Conservation (phyloP, 2,113 vertebrate species). For the Forbesichthys papilliferus region DNA sequence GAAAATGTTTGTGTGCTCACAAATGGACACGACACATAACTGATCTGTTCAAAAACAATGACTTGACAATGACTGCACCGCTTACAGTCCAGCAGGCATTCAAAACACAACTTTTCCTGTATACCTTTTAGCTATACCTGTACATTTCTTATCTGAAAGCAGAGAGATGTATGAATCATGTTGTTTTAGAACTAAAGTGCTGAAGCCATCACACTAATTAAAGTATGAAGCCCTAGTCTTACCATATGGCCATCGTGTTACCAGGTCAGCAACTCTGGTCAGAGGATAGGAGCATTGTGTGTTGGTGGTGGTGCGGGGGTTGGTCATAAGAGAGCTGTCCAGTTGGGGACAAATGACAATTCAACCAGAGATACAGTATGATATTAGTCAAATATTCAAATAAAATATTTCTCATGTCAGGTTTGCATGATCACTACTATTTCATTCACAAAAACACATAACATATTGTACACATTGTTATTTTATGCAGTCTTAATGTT, state of each 20-base stretch:
- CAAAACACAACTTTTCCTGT: background rate
- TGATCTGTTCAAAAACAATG: no score
- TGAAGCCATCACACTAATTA: slow-evolving; percentile 54
- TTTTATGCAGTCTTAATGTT: no score
- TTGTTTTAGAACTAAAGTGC: slow-evolving; percentile 39
- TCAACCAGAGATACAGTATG: slow-evolving; percentile 42
- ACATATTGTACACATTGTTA: no score
- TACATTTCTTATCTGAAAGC: background rate
- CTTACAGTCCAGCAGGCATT: no score
- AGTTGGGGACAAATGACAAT: slow-evolving; percentile 55
- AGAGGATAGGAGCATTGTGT: slow-evolving; percentile 24
- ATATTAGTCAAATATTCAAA: slow-evolving; percentile 22
- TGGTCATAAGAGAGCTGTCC: slow-evolving; percentile 23
- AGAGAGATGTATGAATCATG: slow-evolving; percentile 5
- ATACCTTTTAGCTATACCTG: background rate
- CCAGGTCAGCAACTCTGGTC: slow-evolving; percentile 62
- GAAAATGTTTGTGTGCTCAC: slow-evolving; percentile 31
- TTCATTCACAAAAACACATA: no score
- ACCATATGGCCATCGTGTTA: slow-evolving; percentile 66
- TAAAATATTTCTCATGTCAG: background rate
- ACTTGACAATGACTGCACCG: no score
- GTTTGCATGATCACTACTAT: no score
- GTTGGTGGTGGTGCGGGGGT: slow-evolving; percentile 23
- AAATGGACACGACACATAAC: no score
- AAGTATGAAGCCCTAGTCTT: slow-evolving; percentile 39